Evolutionary conservation across 1,140 invertebrate genomes (phyloP).

Genomic region (Cherax destructor): DNA sequence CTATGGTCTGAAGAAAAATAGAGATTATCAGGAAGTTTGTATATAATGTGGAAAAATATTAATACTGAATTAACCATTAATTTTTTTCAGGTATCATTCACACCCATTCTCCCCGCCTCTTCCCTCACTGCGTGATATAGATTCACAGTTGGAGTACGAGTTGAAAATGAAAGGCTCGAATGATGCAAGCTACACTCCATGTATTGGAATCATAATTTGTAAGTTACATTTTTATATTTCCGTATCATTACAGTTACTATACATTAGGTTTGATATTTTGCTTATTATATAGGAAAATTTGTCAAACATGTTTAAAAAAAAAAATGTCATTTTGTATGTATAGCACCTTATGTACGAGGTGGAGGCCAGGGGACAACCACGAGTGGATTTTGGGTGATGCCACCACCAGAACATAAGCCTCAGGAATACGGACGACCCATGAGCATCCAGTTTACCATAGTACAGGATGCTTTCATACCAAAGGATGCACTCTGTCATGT

Average conservation of each 20-base stretch:
- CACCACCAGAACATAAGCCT: constrained; percentile 92
- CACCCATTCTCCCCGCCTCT: constrained; percentile 92
- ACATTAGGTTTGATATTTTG: too few species aligned
- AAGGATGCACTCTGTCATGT: constrained; percentile 91
- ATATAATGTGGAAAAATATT: too few species aligned
- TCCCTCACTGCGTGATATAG: constrained; percentile 92
- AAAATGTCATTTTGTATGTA: constrained; percentile 76
- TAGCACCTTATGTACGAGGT: constrained; percentile 90
- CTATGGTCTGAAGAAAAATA: too few species aligned
- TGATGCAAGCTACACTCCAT: constrained; percentile 93
- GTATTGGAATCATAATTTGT: constrained; percentile 95
- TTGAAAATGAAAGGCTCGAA: constrained; percentile 93
- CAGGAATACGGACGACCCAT: constrained; percentile 94
- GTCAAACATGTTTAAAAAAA: too few species aligned
- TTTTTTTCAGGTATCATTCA: constrained; percentile 89
- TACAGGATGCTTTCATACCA: constrained; percentile 88
- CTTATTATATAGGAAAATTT: too few species aligned
- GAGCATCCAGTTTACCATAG: constrained; percentile 88
- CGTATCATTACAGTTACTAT: background rate
- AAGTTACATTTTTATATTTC: constrained; percentile 74
- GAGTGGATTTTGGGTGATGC: constrained; percentile 94
- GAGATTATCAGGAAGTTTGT: too few species aligned
- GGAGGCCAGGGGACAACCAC: constrained; percentile 76
- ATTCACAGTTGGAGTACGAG: constrained; percentile 95
- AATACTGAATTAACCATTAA: background rate